These are phyloP conservation scores for Micronisus gabar DNA, from an alignment of 2,113 vertebrate genomes.

Conservation along the genomic window DNA sequence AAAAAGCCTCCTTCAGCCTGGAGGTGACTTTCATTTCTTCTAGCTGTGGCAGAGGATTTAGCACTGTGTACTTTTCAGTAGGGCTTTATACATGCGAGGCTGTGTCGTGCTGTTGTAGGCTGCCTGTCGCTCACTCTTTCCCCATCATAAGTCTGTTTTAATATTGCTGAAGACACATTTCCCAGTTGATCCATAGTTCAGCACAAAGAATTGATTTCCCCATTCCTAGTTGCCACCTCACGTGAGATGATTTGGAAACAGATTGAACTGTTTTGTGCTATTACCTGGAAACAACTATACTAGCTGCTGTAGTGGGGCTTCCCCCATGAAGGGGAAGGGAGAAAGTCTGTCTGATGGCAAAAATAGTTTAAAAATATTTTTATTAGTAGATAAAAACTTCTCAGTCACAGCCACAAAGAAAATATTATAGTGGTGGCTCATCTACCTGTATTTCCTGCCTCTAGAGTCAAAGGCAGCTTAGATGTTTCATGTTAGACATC, in stretches of 20 bases:
- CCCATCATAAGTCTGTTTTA: not conserved
- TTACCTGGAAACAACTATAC: not conserved
- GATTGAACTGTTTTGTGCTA: not conserved
- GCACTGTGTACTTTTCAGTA: not conserved
- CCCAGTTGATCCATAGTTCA: not conserved
- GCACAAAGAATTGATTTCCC: not conserved
- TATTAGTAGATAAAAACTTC: not conserved
- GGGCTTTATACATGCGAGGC: not conserved
- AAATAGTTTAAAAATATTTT: not conserved
- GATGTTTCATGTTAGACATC: not conserved
- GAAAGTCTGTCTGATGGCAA: not conserved
- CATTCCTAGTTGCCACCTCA: not conserved
- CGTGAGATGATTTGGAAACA: not conserved
- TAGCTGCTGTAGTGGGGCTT: not conserved
- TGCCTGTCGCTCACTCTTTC: not conserved
- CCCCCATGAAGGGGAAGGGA: not conserved
- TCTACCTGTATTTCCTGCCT: not conserved
- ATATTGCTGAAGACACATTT: not conserved
- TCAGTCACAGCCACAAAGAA: not conserved
- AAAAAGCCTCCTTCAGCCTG: not conserved
- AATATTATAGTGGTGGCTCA: not conserved
- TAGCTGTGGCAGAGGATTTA: not conserved
- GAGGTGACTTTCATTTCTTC: constrained; percentile 2
- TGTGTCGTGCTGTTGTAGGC: not conserved
- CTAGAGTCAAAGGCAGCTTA: not conserved